Evolutionary conservation across 2,888 invertebrate species (phyloP).

Genomic region (Tipula unca): DNA sequence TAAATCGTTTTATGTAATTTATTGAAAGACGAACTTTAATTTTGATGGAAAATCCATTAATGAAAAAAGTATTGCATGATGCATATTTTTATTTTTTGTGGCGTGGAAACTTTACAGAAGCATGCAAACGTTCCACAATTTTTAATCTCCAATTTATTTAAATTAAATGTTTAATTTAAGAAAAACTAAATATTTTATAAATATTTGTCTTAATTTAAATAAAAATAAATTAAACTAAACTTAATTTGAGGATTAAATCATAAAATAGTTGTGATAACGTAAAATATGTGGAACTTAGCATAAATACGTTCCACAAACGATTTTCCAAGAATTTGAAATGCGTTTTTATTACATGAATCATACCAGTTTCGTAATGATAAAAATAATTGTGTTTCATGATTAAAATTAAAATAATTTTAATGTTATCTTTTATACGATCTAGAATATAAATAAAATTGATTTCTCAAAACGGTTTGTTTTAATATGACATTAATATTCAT

Average conservation of each 20-base stretch:
- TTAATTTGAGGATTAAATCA: too few species aligned
- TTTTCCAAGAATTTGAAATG: neutral
- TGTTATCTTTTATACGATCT: neutral
- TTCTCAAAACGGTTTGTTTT: neutral
- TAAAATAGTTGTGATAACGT: neutral
- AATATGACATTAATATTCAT: neutral
- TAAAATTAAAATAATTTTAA: neutral
- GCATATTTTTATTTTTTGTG: neutral
- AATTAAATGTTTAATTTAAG: neutral
- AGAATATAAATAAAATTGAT: neutral
- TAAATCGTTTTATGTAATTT: neutral
- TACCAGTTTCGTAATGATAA: neutral
- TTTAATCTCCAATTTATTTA: neutral
- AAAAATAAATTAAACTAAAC: neutral
- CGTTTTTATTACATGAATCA: neutral
- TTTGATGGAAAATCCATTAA: neutral
- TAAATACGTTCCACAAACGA: neutral
- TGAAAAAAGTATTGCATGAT: neutral
- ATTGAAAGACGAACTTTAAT: neutral
- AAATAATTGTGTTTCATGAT: neutral
- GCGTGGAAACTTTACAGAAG: neutral
- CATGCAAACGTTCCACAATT: neutral
- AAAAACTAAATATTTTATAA: neutral
- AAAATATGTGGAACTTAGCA: neutral
- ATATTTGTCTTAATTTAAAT: too few species aligned